A percentile compares a stretch with the other conserved stretches of the same genome.
These are phyloP conservation scores for Pseudopipra pipra DNA, from an alignment of 2,113 vertebrate genomes.

Conservation along the genomic window DNA sequence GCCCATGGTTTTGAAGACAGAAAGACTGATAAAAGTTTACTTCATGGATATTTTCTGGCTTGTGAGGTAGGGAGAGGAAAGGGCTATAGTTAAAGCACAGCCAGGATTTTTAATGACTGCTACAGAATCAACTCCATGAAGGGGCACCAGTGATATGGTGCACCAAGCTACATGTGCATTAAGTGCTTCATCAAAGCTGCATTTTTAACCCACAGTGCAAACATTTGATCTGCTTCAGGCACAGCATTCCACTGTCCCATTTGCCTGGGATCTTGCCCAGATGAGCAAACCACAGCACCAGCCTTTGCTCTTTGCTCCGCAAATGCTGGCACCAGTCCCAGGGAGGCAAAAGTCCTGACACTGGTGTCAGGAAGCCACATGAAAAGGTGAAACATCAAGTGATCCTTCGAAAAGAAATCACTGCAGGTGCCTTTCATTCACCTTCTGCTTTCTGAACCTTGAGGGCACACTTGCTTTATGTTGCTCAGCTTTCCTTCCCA, in stretches of 20 bases:
- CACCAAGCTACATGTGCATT: fast-evolving
- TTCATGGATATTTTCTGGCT: background rate
- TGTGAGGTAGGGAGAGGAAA: background rate
- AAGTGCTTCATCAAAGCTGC: background rate
- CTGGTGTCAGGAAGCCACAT: background rate
- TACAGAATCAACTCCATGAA: background rate
- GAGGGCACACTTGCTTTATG: conserved; percentile 26
- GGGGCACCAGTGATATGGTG: background rate
- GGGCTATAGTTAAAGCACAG: background rate
- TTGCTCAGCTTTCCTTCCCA: background rate
- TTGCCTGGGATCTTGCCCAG: background rate
- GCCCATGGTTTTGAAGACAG: background rate
- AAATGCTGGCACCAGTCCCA: background rate
- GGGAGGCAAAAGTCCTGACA: background rate
- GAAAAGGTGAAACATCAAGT: conserved; percentile 20
- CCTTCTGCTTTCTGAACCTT: conserved; percentile 39
- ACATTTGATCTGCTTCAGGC: background rate
- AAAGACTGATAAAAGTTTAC: background rate
- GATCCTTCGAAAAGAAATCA: conserved; percentile 21
- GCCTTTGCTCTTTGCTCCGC: conserved; percentile 1
- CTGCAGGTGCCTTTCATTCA: conserved; percentile 18
- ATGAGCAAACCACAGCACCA: background rate
- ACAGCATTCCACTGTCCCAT: background rate
- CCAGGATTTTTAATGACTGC: background rate
- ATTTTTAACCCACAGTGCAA: background rate